These are phyloP conservation scores for Sialis lutaria DNA, from an alignment of 2,888 invertebrate genomes.

Conservation along the genomic window DNA sequence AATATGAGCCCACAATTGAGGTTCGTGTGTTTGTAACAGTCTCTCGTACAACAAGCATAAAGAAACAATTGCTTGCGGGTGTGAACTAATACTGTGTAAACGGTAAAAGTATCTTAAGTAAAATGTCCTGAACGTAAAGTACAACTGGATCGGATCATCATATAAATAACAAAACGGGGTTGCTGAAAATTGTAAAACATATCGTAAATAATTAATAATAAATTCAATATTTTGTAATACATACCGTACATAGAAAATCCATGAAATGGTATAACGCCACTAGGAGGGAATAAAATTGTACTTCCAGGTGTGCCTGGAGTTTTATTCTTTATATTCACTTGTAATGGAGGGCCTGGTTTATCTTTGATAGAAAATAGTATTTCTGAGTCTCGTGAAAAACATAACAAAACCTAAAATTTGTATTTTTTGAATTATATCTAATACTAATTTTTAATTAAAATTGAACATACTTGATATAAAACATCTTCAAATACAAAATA, in stretches of 20 bases:
- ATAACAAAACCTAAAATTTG: constrained; percentile 50
- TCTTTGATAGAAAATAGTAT: constrained; percentile 54
- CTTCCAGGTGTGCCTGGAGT: constrained; percentile 29
- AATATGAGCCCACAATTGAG: constrained; percentile 81
- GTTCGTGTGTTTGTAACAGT: constrained; percentile 77
- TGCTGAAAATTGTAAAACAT: constrained; percentile 34
- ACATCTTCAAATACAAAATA: constrained; percentile 96
- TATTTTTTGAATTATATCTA: background rate
- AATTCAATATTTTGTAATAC: constrained; percentile 12
- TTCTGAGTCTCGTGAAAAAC: constrained; percentile 79
- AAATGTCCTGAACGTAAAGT: constrained; percentile 79
- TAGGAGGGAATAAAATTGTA: constrained; percentile 73
- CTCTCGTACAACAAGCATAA: constrained; percentile 80
- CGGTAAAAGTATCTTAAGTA: constrained; percentile 85
- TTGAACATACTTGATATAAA: constrained; percentile 62
- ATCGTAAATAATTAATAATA: too few species aligned
- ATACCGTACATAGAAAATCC: constrained; percentile 95
- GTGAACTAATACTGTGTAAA: constrained; percentile 80
- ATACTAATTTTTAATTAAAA: background rate
- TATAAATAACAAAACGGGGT: constrained; percentile 90
- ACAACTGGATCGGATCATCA: constrained; percentile 72
- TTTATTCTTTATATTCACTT: constrained; percentile 57
- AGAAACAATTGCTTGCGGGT: constrained; percentile 84
- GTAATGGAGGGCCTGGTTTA: constrained; percentile 42
- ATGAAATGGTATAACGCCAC: constrained; percentile 90